phyloP scores from a whole-genome alignment of 2,888 invertebrate genomes.

The Tipula confusa region DNA sequence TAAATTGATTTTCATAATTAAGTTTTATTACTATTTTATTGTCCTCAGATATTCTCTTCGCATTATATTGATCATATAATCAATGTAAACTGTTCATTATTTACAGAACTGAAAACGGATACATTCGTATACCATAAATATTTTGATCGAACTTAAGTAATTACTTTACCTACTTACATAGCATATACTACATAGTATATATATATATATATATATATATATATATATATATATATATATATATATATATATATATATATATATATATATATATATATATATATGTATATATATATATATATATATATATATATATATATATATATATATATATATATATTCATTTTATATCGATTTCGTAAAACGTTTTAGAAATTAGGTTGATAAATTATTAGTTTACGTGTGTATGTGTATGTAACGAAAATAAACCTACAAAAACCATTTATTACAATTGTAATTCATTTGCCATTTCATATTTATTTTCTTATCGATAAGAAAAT shows the following conservation, averaged over 20 bases:
- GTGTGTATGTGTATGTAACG: neutral
- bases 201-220: too few species aligned
- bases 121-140: neutral
- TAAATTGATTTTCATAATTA: neutral
- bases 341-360: neutral
- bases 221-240: too few species aligned
- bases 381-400: neutral
- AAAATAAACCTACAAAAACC: neutral
- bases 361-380: constrained; percentile 15
- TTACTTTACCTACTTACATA: too few species aligned
- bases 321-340: too few species aligned
- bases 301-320: too few species aligned
- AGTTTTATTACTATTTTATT: neutral
- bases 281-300: too few species aligned
- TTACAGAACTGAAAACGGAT: neutral
- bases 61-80: neutral
- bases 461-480: neutral
- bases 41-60: neutral
- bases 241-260: too few species aligned
- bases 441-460: neutral
- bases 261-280: too few species aligned
- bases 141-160: neutral
- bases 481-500: neutral
- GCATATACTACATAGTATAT: too few species aligned
- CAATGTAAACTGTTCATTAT: neutral